Evolutionary conservation across 2,113 vertebrate genomes (phyloP).

Genomic region (Andinoacara biseriatus): DNA sequence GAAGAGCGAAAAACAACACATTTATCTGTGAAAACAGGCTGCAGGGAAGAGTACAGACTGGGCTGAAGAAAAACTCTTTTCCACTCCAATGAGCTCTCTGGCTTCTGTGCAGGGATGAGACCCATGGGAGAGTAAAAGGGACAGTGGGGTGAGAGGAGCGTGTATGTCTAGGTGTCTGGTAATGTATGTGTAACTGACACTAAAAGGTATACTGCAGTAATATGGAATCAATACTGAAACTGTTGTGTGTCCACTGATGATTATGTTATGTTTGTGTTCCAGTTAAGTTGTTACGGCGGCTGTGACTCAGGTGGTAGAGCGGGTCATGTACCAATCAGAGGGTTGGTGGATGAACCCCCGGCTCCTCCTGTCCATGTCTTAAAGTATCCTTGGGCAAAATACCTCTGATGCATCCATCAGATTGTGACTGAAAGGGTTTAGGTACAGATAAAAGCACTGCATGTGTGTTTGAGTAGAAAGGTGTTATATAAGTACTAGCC

Average conservation of each 20-base stretch:
- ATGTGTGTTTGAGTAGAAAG: background rate
- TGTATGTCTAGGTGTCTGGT: background rate
- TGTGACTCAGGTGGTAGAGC: background rate
- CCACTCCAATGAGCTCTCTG: constrained; percentile 22
- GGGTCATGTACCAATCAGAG: background rate
- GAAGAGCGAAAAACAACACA: background rate
- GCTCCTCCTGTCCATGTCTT: background rate
- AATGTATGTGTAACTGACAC: background rate
- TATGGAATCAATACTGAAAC: background rate
- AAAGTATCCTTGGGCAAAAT: background rate
- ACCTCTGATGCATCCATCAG: background rate
- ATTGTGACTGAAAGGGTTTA: background rate
- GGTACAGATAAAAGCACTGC: background rate
- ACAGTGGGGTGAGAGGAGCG: background rate
- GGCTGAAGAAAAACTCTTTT: constrained; percentile 16
- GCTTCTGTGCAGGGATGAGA: constrained; percentile 7
- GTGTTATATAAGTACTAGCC: background rate
- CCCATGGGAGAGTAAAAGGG: constrained; percentile 31
- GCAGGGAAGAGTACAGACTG: background rate
- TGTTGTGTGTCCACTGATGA: background rate
- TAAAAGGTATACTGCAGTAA: background rate
- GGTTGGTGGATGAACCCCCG: background rate
- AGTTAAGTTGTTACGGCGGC: background rate
- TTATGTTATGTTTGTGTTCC: background rate
- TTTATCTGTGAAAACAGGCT: constrained; percentile 8